Conservation (phyloP, 2,888 invertebrate species). For the Stramonita haemastoma region DNA sequence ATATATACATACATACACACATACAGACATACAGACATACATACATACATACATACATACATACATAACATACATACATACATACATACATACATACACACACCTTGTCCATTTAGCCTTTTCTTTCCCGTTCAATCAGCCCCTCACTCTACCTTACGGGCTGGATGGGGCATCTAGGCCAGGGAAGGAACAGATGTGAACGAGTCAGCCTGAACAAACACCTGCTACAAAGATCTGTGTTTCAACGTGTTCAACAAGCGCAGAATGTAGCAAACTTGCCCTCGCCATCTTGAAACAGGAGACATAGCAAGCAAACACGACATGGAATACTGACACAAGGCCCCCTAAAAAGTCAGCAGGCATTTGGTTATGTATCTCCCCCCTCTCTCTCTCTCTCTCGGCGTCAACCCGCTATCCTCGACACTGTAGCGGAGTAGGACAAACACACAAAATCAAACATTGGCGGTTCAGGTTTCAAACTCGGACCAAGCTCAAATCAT, state of each 20-base stretch:
- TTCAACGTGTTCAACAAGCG: not conserved
- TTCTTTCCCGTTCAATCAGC: not conserved
- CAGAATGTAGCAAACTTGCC: constrained; percentile 30
- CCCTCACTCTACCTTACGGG: not conserved
- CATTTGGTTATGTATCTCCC: constrained; percentile 17
- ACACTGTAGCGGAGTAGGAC: constrained; percentile 19
- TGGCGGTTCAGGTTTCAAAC: constrained; percentile 21
- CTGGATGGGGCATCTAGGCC: not conserved
- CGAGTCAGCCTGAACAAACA: not conserved
- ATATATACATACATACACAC: too few relatives aligned
- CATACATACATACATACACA: too few relatives aligned
- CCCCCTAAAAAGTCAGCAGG: constrained; percentile 1
- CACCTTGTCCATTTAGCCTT: too few relatives aligned
- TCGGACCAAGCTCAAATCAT: not conserved
- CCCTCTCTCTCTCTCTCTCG: not conserved
- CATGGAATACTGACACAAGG: not conserved
- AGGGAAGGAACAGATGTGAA: not conserved
- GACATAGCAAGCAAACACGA: not conserved
- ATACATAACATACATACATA: too few relatives aligned
- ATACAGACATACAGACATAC: too few relatives aligned
- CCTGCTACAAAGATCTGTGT: not conserved
- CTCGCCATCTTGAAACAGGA: constrained; percentile 9
- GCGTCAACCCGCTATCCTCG: not conserved
- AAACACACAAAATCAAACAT: constrained; percentile 30
- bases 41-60: too few relatives aligned